phyloP scores from a whole-genome alignment of 2,113 vertebrate species.

The Indri indri region DNA sequence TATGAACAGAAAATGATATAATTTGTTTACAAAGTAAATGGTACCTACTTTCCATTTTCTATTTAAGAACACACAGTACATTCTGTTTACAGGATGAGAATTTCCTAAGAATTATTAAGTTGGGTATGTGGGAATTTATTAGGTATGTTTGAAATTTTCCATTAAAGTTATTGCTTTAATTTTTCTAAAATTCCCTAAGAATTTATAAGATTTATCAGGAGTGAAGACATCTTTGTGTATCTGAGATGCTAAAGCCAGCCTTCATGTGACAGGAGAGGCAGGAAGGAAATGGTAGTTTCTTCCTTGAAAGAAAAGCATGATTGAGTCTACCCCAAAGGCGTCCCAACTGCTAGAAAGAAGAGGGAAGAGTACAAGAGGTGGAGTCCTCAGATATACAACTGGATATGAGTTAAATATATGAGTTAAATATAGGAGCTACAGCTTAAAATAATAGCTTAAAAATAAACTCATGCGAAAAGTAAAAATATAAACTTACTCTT shows the following conservation, averaged over 20 bases:
- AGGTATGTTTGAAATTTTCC: neutral
- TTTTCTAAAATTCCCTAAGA: neutral
- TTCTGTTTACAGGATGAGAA: neutral
- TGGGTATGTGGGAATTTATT: neutral
- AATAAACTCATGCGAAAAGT: neutral
- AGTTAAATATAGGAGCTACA: neutral
- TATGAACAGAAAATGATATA: neutral
- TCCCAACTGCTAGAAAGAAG: neutral
- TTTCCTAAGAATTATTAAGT: constrained; percentile 1
- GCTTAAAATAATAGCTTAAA: neutral
- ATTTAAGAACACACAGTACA: neutral
- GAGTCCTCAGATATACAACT: neutral
- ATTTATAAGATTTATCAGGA: neutral
- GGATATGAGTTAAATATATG: neutral
- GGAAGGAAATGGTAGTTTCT: neutral
- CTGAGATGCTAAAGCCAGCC: neutral
- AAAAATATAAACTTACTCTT: constrained; percentile 90
- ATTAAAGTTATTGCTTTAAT: neutral
- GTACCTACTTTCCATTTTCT: neutral
- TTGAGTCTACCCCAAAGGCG: neutral
- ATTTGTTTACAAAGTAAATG: neutral
- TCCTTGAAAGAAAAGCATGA: neutral
- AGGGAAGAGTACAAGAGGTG: neutral
- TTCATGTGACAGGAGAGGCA: neutral
- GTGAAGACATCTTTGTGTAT: neutral